phyloP scores from a whole-genome alignment of 2,113 vertebrate species.

The Barbus barbus region DNA sequence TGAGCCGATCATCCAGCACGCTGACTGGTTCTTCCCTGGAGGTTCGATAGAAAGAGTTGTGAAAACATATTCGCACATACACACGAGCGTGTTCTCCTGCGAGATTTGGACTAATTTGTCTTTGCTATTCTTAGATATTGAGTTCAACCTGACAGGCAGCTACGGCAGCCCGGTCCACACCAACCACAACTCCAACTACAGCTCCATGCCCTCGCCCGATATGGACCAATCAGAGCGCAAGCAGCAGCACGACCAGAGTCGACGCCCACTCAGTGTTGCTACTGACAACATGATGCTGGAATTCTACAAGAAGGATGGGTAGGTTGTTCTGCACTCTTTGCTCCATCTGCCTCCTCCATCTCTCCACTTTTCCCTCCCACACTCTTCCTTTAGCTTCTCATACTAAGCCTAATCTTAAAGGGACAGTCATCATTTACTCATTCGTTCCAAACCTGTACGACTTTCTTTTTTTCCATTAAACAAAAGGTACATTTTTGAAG shows the following conservation, averaged over 20 bases:
- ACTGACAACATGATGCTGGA: slow-evolving; percentile 99
- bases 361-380: slow-evolving; percentile 37
- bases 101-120: slow-evolving; percentile 40
- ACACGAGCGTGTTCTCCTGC: background rate
- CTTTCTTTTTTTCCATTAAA: background rate
- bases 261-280: slow-evolving; percentile 96
- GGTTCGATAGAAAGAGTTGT: slow-evolving; percentile 71
- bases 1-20: slow-evolving; percentile 96
- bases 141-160: slow-evolving; percentile 94
- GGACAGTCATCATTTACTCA: background rate
- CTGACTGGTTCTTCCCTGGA: slow-evolving; percentile 98
- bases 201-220: slow-evolving; percentile 96
- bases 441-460: background rate
- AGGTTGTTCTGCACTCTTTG: slow-evolving; percentile 58
- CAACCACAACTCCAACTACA: slow-evolving; percentile 99
- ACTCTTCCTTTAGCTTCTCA: slow-evolving; percentile 23
- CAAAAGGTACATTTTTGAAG: background rate
- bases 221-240: slow-evolving; percentile 91
- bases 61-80: slow-evolving; percentile 13
- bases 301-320: slow-evolving; percentile 99
- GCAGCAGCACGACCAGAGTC: slow-evolving; percentile 88
- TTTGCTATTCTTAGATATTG: slow-evolving; percentile 82
- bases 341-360: slow-evolving; percentile 16
- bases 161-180: slow-evolving; percentile 94
- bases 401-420: slow-evolving; percentile 5